phyloP scores from a whole-genome alignment of 2,888 invertebrate species.

The Apocheima hispidaria region DNA sequence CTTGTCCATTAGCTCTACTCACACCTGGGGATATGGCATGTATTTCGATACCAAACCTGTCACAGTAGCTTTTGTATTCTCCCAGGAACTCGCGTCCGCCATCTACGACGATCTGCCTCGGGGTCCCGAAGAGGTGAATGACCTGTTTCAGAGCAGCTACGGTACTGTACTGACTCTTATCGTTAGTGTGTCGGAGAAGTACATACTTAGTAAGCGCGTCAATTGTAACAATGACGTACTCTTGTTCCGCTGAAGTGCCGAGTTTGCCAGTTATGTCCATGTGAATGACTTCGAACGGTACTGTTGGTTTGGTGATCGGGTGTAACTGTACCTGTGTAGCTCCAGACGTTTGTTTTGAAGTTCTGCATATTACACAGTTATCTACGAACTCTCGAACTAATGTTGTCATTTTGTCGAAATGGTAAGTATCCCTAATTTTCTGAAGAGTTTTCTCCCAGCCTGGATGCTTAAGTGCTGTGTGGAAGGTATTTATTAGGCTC shows the following conservation, averaged over 20 bases:
- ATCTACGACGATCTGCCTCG: slow-evolving; percentile 34
- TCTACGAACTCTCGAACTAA: slow-evolving; percentile 30
- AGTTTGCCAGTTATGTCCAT: slow-evolving; percentile 46
- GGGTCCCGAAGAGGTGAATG: slow-evolving; percentile 38
- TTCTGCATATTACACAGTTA: too few relatives aligned
- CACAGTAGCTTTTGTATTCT: slow-evolving; percentile 34
- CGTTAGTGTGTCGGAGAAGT: slow-evolving; percentile 27
- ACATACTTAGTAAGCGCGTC: slow-evolving; percentile 40
- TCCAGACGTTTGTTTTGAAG: slow-evolving; percentile 41
- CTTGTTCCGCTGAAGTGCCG: slow-evolving; percentile 18
- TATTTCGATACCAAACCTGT: slow-evolving; percentile 30
- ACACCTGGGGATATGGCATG: too few relatives aligned
- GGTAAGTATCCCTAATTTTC: neutral
- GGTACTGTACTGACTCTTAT: neutral
- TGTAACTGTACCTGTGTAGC: slow-evolving; percentile 21
- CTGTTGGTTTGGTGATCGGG: slow-evolving; percentile 37
- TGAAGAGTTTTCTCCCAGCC: slow-evolving; percentile 47
- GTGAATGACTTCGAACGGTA: slow-evolving; percentile 39
- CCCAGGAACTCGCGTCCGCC: slow-evolving; percentile 40
- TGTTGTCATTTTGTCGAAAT: neutral
- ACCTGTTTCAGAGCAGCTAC: slow-evolving; percentile 32
- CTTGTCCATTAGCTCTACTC: too few relatives aligned
- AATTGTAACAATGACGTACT: slow-evolving; percentile 18
- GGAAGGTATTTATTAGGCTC: slow-evolving; percentile 45
- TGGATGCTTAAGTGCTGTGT: slow-evolving; percentile 34